These are phyloP conservation scores for Petroica traversi DNA, from an alignment of 2,113 vertebrate species.

Conservation along the genomic window DNA sequence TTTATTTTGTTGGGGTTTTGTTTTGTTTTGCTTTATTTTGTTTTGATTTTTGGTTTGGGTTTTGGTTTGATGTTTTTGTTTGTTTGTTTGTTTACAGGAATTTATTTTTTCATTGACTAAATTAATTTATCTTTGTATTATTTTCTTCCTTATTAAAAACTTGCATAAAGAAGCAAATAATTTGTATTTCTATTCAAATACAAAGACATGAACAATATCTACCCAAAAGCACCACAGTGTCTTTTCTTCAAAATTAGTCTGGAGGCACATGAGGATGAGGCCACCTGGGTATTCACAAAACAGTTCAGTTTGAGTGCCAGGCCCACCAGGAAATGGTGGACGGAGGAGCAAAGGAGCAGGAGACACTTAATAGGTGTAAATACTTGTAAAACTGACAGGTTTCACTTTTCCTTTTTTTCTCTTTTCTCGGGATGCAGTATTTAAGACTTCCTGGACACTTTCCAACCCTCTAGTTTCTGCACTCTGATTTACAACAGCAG, in stretches of 20 bases:
- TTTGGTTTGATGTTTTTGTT: too few relatives aligned
- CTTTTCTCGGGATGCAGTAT: not conserved
- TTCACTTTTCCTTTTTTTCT: not conserved
- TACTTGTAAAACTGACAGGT: not conserved
- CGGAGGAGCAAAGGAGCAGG: rapidly evolving
- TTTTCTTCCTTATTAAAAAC: not conserved
- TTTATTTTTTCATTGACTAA: not conserved
- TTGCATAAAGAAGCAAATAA: not conserved
- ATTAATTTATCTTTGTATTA: not conserved
- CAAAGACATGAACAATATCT: not conserved
- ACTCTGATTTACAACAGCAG: not conserved
- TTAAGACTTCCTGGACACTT: not conserved
- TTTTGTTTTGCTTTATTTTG: too few relatives aligned
- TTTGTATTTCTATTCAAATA: not conserved
- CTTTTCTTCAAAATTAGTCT: not conserved
- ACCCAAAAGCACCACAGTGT: not conserved
- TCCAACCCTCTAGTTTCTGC: not conserved
- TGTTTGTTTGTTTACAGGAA: not conserved
- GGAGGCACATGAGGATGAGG: not conserved
- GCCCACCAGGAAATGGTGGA: not conserved
- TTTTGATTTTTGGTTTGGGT: too few relatives aligned
- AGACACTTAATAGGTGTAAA: not conserved
- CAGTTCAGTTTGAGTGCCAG: not conserved
- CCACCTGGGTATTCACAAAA: not conserved
- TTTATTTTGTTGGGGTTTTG: too few relatives aligned